phyloP scores from a whole-genome alignment of 2,888 invertebrate genomes.

The Drosophila pegasa region DNA sequence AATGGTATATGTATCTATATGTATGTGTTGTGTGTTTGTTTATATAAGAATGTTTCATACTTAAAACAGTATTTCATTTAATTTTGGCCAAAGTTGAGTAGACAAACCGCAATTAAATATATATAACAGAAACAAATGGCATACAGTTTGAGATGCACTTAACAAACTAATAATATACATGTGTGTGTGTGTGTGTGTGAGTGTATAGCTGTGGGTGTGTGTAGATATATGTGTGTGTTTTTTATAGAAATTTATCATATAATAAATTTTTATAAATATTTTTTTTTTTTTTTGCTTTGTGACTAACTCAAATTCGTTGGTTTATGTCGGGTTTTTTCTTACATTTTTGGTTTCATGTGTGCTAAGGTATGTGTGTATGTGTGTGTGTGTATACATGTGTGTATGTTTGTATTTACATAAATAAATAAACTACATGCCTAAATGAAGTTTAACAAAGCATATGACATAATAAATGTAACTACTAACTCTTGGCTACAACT shows the following conservation, averaged over 20 bases:
- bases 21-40: conserved; percentile 25
- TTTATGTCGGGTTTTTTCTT: conserved; percentile 3
- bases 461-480: conserved; percentile 35
- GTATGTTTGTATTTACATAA: conserved; percentile 61
- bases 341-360: conserved; percentile 29
- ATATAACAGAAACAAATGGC: conserved; percentile 62
- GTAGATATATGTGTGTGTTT: neutral
- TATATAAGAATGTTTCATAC: conserved; percentile 59
- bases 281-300: too few species aligned
- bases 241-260: conserved; percentile 50
- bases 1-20: conserved; percentile 33
- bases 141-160: conserved; percentile 46
- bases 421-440: conserved; percentile 65
- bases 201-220: neutral
- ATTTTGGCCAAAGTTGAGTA: conserved; percentile 59
- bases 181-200: conserved; percentile 1
- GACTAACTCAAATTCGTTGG: conserved; percentile 65
- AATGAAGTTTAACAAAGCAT: conserved; percentile 67
- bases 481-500: conserved; percentile 57
- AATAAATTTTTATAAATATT: conserved; percentile 55
- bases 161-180: conserved; percentile 45
- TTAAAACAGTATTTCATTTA: conserved; percentile 73
- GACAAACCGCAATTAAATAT: conserved; percentile 32
- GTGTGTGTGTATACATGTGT: conserved; percentile 14
- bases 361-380: conserved; percentile 10